Base-by-base conservation (phyloP, 2,113 vertebrate species). In the Neofelis nebulosa region DNA sequence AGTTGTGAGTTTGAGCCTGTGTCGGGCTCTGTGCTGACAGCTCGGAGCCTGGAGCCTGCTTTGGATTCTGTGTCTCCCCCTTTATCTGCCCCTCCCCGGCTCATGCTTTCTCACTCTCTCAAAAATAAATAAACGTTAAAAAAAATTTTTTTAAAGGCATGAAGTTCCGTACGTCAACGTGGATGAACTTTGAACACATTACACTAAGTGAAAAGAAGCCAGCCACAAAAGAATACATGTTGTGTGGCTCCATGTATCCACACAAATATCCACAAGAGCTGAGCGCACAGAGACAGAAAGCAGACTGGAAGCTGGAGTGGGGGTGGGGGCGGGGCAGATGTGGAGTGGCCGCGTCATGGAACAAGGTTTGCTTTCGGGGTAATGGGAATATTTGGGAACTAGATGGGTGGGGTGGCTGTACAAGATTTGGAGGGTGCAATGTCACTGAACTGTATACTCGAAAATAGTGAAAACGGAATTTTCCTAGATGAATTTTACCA, bases 281-380 rank as follows among this genome's bases (percentile, higher is more conserved):
- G 29, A 41, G 1, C 15, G 41, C 66, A 29, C 0, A 27, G 27
- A 14, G 29, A 41, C 29, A 29, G 89, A 81, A 16, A 33, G 87
- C 79, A n/a, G 57, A 10, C 0, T 2, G 21, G n/a, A 33, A 7
- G 29, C 18, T 3, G 6, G 50, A 13, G 6, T 3, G 13, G 38
- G 33, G 36, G 18, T 16, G 16, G 31, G 33, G 38, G 14, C 11
- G 29, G 3, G 13, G 25, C 41, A 61, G 25, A 48, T 14, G 50
- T 29, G 33, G 38, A 50, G 33, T 1, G 15, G 69, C 33, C 25
- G 21, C 61, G 48, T 13, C 61, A 14, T 8, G 36, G 36, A 38
- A 68, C 0, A 0, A 23, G 50, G 57, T 63, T 76, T 69, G 78
- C 71, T 65, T 84, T 71, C 2, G 2, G n/a, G 71, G 12, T 6